Conservation (phyloP, 2,888 invertebrate genomes). For the Epiblema foenella region DNA sequence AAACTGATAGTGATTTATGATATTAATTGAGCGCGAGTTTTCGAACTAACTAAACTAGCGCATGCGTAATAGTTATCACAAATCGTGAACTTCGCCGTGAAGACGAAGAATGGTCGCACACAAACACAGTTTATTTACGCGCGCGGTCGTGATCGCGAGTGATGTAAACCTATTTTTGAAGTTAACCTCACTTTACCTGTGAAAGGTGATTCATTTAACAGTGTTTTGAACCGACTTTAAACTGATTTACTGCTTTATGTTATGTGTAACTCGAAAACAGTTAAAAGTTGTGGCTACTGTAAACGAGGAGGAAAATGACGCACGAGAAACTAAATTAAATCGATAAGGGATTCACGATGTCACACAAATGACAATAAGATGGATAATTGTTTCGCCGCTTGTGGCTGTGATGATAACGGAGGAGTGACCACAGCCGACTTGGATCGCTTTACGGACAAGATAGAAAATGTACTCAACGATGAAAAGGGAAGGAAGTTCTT, state of each 20-base stretch:
- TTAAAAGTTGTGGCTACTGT: background rate
- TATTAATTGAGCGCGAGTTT: slow-evolving; percentile 56
- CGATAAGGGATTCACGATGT: slow-evolving; percentile 63
- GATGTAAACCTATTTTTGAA: slow-evolving; percentile 72
- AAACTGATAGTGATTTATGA: slow-evolving; percentile 30
- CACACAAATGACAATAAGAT: slow-evolving; percentile 67
- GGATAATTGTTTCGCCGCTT: slow-evolving; percentile 80
- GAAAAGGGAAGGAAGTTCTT: slow-evolving; percentile 77
- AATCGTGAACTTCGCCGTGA: slow-evolving; percentile 57
- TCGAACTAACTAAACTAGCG: slow-evolving; percentile 54
- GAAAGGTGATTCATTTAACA: slow-evolving; percentile 63
- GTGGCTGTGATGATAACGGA: slow-evolving; percentile 76
- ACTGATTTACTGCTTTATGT: slow-evolving; percentile 9
- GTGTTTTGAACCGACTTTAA: slow-evolving; percentile 34
- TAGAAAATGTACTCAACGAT: slow-evolving; percentile 80
- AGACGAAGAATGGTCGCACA: slow-evolving; percentile 50
- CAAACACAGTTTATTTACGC: slow-evolving; percentile 71
- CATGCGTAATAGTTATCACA: slow-evolving; percentile 62
- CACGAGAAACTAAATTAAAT: slow-evolving; percentile 53
- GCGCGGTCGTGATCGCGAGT: slow-evolving; percentile 53
- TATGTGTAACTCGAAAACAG: slow-evolving; percentile 21
- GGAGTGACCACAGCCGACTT: slow-evolving; percentile 78
- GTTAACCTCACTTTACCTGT: slow-evolving; percentile 74
- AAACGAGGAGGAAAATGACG: slow-evolving; percentile 31
- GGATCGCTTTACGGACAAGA: slow-evolving; percentile 80